phyloP scores from a whole-genome alignment of 23 tunicate species.

The Corella eumyota region DNA sequence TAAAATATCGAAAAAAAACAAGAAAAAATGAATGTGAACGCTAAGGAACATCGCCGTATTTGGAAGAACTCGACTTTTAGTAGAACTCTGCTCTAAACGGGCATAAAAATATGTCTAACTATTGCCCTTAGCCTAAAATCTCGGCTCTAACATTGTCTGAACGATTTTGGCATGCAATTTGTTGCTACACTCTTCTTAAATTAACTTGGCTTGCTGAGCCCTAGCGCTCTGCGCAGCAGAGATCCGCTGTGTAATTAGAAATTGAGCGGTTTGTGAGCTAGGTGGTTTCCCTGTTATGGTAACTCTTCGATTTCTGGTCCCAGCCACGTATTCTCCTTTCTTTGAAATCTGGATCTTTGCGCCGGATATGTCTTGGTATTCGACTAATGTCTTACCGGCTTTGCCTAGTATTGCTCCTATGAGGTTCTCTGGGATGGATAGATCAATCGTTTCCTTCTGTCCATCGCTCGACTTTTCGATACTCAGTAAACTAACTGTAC shows the following conservation, averaged over 20 bases:
- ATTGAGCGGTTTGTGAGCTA: constrained; percentile 65
- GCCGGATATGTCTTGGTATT: constrained; percentile 78
- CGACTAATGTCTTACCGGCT: constrained; percentile 79
- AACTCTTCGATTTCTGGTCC: constrained; percentile 79
- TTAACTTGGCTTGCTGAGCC: constrained; percentile 67
- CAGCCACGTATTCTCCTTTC: constrained; percentile 82
- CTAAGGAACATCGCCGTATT: too few relatives aligned
- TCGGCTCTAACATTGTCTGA: too few relatives aligned
- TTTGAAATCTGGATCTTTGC: constrained; percentile 86
- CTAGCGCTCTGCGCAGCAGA: constrained; percentile 60
- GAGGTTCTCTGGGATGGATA: constrained; percentile 73
- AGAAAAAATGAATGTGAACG: too few relatives aligned
- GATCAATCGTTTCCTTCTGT: constrained; percentile 58
- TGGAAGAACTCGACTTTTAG: too few relatives aligned
- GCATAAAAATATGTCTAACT: too few relatives aligned
- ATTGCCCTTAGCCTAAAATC: too few relatives aligned
- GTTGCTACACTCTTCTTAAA: constrained; percentile 14
- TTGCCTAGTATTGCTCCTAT: constrained; percentile 86
- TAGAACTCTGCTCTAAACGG: too few relatives aligned
- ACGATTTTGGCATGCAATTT: too few relatives aligned
- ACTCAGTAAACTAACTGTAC: constrained; percentile 36
- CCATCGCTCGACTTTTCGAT: constrained; percentile 73
- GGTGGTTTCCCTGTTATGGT: constrained; percentile 85
- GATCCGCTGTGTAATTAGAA: constrained; percentile 53
- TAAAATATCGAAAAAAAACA: too few relatives aligned